Base-by-base conservation (phyloP, 2,797 vertebrate species). In the Pipistrellus nathusii region DNA sequence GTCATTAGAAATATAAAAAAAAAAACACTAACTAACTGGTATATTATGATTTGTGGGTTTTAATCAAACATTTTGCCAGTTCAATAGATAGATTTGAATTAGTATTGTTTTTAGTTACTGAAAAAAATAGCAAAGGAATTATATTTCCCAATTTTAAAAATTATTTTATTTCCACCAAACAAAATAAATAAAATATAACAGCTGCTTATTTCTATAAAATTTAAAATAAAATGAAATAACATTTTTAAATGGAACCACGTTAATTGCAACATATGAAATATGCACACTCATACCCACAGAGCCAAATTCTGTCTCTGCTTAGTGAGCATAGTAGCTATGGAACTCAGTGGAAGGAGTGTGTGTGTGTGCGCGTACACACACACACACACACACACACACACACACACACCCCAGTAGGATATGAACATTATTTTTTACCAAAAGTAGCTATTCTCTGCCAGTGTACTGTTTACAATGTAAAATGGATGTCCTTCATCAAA, bases 381-480 rank as follows among this genome's bases (percentile, higher is more conserved):
- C 13, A 68, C 27, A 48, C 59, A 82, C 59, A 81, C 23, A 84
- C 6, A 82, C 20, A 57, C 13, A 68, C 27, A 48, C 59, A 82
- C 23, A 80, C 8, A 53, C 48, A 76, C 18, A 30, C 7, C 68
- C 35, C 71, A 53, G 88, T 88, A 95, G 90, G 93, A 92, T 91
- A 95, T 76, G 93, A 96, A 84, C 93, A 95, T 95, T 95, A 87
- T 97, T 97, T 92, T 94, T 97, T 97, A 97, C 88, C 82, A 81
- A 97, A 97, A 96, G 97, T 98, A 98, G 97, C 96, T 98, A 93
- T 95, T 98, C 97, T 97, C 97, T 98, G 96, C 96, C 98, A 97
- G 97, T 98, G 95, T 98, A 97, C 96, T 98, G 97, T 98, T 98
- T 98, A 98, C 97, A 97, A 97, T 98, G 95, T 98, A 13, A 0